Evolutionary conservation across 2,888 invertebrate species (phyloP), one percentile per base, ranked within the genome.

Genomic region (Cheilosia variabilis): DNA sequence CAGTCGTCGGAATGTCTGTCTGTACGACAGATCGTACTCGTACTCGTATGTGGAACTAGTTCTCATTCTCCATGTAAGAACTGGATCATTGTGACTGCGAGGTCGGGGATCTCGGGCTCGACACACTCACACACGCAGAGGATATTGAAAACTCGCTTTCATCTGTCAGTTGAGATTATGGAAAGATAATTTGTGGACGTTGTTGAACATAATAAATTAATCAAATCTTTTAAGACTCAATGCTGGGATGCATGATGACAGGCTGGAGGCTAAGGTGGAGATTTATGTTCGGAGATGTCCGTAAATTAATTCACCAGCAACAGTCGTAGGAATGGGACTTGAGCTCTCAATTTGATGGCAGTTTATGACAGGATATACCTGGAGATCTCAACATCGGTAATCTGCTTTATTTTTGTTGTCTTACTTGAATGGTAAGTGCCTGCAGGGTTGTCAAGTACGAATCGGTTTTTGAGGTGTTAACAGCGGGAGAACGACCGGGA

Each of bases 161-260:
- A 77, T 77, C 77, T 82, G 82, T 83, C 82, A 78, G 55, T 55
- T 47, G 55, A 43, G 78, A 83, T 83, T 78, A 78, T 62, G 55
- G 65, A 68, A 57, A 78, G 62, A 73, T 78, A 63, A 83, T 83
- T 73, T 78, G 78, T 78, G 78, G 78, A 57, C 9, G 60, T 52
- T 82, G 68, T 78, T 72, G 50, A 73, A 68, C 83, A 68, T 73
- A 83, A 83, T 72, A 73, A 83, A 83, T 83, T 78, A 78, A 83
- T 83, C 83, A 72, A 62, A 63, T 60, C 52, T 60, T n/a, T 50
- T 60, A 68, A 75, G 60, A 55, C 45, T 52, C 41, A 37, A 4
- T 66, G 65, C 53, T 17, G 41, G 27, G 31, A 62, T 47, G 45
- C 6, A 78, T 37, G 47, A 17, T 83, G 83, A 83, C 83, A 83